Conservation (phyloP, 2,888 invertebrate genomes). For the Copidosoma aretas region DNA sequence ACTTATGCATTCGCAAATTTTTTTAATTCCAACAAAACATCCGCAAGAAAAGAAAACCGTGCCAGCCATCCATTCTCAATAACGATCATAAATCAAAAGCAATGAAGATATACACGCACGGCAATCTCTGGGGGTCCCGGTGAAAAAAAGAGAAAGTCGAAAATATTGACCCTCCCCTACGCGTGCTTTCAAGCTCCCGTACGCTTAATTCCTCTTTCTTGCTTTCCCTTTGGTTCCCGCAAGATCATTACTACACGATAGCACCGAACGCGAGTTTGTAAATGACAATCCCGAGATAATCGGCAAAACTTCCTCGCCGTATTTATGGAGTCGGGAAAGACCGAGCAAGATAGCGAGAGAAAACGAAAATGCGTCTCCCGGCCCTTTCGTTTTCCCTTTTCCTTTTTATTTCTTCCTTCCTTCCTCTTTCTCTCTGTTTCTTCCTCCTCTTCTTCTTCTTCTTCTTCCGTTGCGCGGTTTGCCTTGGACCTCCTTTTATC, state of each 20-base stretch:
- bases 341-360: constrained; percentile 21
- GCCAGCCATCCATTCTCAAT: background rate
- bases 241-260: constrained; percentile 44
- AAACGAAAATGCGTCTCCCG: constrained; percentile 5
- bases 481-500: constrained; percentile 40
- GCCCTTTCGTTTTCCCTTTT: constrained; percentile 7
- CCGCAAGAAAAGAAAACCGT: background rate
- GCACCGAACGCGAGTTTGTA: constrained; percentile 42
- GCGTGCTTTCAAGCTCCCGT: background rate
- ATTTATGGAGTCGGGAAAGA: constrained; percentile 45
- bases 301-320: constrained; percentile 43
- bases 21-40: too few relatives aligned
- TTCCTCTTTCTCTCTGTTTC: constrained; percentile 8
- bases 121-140: constrained; percentile 18
- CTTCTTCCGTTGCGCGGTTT: constrained; percentile 33
- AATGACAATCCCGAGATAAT: constrained; percentile 46
- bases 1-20: too few relatives aligned
- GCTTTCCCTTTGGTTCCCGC: constrained; percentile 14
- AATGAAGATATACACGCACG: constrained; percentile 15
- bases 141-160: constrained; percentile 3
- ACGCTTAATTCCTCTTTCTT: constrained; percentile 4
- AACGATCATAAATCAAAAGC: constrained; percentile 23
- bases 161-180: constrained; percentile 17
- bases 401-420: background rate
- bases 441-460: constrained; percentile 19